These are phyloP conservation scores for Holcopasites calliopsidis DNA, from an alignment of 1,140 invertebrate genomes.

Conservation along the genomic window DNA sequence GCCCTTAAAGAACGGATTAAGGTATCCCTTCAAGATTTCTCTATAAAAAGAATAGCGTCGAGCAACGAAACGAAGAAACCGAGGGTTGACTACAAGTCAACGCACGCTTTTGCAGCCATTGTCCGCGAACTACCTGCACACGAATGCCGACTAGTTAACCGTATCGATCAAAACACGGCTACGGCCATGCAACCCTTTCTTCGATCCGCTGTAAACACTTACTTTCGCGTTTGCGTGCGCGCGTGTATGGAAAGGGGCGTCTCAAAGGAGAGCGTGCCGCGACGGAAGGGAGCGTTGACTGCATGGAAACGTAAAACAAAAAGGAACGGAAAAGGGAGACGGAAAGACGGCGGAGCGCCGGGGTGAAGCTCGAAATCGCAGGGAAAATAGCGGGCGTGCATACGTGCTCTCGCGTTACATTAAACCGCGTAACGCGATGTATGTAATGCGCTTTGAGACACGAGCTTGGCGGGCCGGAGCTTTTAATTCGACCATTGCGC, in stretches of 20 bases:
- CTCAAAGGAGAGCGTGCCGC: neutral
- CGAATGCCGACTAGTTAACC: constrained; percentile 65
- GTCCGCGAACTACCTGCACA: constrained; percentile 58
- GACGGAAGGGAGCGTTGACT: neutral
- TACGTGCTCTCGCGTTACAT: neutral
- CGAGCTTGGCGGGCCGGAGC: constrained; percentile 7
- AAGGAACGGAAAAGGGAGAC: neutral
- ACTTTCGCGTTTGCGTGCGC: constrained; percentile 22
- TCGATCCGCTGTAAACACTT: constrained; percentile 58
- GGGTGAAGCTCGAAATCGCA: constrained; percentile 29
- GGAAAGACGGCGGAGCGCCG: neutral
- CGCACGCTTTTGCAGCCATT: neutral
- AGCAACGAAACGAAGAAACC: too few relatives aligned
- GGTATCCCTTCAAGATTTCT: too few relatives aligned
- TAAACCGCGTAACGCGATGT: constrained; percentile 22
- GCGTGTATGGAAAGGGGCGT: constrained; percentile 1
- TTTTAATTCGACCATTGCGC: constrained; percentile 23
- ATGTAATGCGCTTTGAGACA: constrained; percentile 29
- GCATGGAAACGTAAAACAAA: constrained; percentile 7
- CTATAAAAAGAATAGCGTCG: too few relatives aligned
- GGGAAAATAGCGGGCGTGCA: constrained; percentile 15
- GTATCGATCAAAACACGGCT: constrained; percentile 68
- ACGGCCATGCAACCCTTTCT: constrained; percentile 51
- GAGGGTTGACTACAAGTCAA: too few relatives aligned
- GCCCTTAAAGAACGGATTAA: too few relatives aligned